These are phyloP conservation scores for Cheumatopsyche charites DNA, from an alignment of 1,140 invertebrate genomes.

Conservation along the genomic window DNA sequence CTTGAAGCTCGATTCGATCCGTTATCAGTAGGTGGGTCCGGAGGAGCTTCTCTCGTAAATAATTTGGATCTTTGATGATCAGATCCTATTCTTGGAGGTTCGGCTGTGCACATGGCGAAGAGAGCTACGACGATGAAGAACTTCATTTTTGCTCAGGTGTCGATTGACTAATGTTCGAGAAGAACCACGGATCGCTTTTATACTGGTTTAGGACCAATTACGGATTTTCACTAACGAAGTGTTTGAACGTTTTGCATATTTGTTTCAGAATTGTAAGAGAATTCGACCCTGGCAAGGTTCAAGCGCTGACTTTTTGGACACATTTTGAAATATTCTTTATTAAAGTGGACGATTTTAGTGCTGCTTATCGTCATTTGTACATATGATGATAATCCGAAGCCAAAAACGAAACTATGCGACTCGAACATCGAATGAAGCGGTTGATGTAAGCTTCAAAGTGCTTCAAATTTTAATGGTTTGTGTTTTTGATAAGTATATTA, in stretches of 20 bases:
- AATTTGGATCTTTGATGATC: slow-evolving; percentile 35
- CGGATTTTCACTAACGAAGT: not conserved
- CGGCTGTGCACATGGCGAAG: slow-evolving; percentile 21
- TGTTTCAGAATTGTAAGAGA: slow-evolving; percentile 15
- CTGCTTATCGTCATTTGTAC: not conserved
- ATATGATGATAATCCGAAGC: not conserved
- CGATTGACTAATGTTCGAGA: slow-evolving; percentile 34
- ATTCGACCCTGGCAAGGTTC: slow-evolving; percentile 34
- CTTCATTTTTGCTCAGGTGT: slow-evolving; percentile 38
- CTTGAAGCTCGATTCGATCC: slow-evolving; percentile 48
- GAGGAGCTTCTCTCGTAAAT: slow-evolving; percentile 33
- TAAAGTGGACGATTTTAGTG: slow-evolving; percentile 21
- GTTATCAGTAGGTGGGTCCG: slow-evolving; percentile 50
- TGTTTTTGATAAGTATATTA: not conserved
- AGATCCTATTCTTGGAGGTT: slow-evolving; percentile 40
- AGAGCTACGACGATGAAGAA: slow-evolving; percentile 35
- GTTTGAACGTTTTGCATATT: slow-evolving; percentile 26
- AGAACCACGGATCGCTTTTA: slow-evolving; percentile 26
- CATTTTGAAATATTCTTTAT: slow-evolving; percentile 29
- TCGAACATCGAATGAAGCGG: not conserved
- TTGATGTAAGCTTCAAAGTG: not conserved
- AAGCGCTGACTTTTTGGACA: not conserved
- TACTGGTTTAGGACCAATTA: slow-evolving; percentile 20
- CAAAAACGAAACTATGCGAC: not conserved
- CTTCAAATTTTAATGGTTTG: slow-evolving; percentile 1